Evolutionary conservation across 2,113 vertebrate species (phyloP).

Genomic region (Heterotis niloticus): DNA sequence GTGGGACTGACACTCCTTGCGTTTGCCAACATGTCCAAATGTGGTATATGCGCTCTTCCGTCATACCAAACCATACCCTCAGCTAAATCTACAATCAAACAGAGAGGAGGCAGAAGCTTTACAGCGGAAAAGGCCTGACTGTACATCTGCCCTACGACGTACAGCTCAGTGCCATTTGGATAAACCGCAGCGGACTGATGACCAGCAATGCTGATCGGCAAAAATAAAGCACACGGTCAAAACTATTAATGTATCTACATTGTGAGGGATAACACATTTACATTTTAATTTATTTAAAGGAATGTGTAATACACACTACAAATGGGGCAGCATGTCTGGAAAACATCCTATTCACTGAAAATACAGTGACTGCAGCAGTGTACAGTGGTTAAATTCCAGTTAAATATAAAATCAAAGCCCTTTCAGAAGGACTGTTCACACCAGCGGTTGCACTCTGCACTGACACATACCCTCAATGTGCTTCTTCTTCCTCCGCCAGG

Average conservation of each 20-base stretch:
- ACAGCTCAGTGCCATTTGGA: not conserved
- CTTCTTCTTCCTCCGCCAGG: conserved; percentile 37
- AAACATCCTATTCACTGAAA: not conserved
- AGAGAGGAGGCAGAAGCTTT: conserved; percentile 44
- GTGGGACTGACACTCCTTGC: conserved; percentile 93
- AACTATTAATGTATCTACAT: conserved; percentile 73
- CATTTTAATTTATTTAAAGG: not conserved
- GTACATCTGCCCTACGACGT: not conserved
- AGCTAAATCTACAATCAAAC: conserved; percentile 70
- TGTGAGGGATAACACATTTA: not conserved
- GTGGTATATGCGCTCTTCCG: conserved; percentile 88
- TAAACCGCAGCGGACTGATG: not conserved
- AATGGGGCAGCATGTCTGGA: not conserved
- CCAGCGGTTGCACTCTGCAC: not conserved
- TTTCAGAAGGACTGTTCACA: not conserved
- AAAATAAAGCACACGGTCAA: conserved; percentile 27
- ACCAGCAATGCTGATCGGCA: not conserved
- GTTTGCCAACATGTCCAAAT: conserved; percentile 95
- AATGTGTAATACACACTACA: not conserved
- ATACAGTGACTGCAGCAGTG: not conserved
- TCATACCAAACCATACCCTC: conserved; percentile 87
- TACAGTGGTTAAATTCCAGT: too few relatives aligned
- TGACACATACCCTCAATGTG: conserved; percentile 62
- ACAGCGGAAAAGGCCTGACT: not conserved
- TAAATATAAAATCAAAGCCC: too few relatives aligned